These are phyloP conservation scores for Epirrhoe alternata DNA, from an alignment of 2,888 invertebrate genomes.

Conservation along the genomic window DNA sequence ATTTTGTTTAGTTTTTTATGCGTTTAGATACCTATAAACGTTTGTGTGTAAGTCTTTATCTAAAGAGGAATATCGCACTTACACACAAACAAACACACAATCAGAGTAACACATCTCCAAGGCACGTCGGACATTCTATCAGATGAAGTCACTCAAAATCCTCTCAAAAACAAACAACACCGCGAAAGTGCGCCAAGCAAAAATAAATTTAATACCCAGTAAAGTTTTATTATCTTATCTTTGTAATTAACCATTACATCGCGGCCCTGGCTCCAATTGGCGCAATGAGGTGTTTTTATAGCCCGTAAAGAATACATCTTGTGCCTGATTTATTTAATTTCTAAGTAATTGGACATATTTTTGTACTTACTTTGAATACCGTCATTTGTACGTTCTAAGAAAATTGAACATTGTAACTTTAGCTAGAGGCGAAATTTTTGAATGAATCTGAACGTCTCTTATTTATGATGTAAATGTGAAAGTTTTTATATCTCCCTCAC, in stretches of 20 bases:
- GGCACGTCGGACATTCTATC: neutral
- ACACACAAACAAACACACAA: too few species aligned
- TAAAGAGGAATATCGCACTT: too few species aligned
- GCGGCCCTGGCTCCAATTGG: slow-evolving; percentile 47
- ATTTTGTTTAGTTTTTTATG: too few species aligned
- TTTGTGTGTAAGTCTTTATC: too few species aligned
- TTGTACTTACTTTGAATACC: neutral
- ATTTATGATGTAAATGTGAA: neutral
- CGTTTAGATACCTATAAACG: too few species aligned
- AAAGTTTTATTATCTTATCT: slow-evolving; percentile 54
- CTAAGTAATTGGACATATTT: slow-evolving; percentile 15
- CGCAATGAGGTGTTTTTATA: slow-evolving; percentile 42
- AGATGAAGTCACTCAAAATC: neutral
- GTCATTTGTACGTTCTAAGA: neutral
- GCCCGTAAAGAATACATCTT: slow-evolving; percentile 38
- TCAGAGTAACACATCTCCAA: too few species aligned
- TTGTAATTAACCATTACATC: slow-evolving; percentile 51
- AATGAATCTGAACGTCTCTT: neutral
- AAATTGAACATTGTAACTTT: neutral
- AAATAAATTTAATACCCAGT: slow-evolving; percentile 58
- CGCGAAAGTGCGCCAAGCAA: slow-evolving; percentile 42
- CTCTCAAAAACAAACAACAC: slow-evolving; percentile 11
- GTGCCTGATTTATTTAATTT: slow-evolving; percentile 34
- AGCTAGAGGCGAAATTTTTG: neutral
- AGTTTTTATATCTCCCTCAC: too few species aligned